Percentiles rank a stretch among this genome's conserved stretches.
These are phyloP conservation scores for Tolmerus cingulatus DNA, from an alignment of 2,888 invertebrate genomes.

Conservation along the genomic window DNA sequence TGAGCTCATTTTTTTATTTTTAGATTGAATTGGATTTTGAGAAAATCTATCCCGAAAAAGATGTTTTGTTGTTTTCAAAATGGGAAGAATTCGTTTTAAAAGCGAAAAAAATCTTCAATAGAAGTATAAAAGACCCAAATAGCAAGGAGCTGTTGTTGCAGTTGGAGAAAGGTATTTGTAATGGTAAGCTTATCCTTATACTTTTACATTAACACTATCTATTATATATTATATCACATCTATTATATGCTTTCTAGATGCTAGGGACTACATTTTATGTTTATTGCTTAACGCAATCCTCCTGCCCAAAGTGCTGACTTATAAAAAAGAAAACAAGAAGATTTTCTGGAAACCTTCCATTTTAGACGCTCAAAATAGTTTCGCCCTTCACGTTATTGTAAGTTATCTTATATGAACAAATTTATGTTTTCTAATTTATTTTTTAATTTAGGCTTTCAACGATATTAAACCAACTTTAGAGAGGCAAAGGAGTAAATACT, in stretches of 20 bases:
- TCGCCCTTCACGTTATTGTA: background rate
- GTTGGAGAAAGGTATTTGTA: too few relatives aligned
- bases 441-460: background rate
- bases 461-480: background rate
- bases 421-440: background rate
- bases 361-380: background rate
- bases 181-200: too few relatives aligned
- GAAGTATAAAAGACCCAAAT: too few relatives aligned
- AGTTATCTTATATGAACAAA: background rate
- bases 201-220: background rate
- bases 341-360: background rate
- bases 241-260: background rate
- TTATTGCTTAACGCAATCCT: background rate
- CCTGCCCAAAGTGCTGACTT: background rate
- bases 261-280: background rate
- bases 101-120: background rate
- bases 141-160: too few relatives aligned
- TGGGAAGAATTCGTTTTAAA: background rate
- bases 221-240: background rate
- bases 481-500: background rate
- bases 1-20: background rate
- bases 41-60: background rate
- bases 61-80: background rate
- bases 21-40: background rate
- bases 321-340: background rate